A percentile compares a stretch with the other conserved stretches of the same genome.
These are phyloP conservation scores for Spatulosminthurus flaviceps DNA, from an alignment of 2,888 invertebrate genomes.

Conservation along the genomic window DNA sequence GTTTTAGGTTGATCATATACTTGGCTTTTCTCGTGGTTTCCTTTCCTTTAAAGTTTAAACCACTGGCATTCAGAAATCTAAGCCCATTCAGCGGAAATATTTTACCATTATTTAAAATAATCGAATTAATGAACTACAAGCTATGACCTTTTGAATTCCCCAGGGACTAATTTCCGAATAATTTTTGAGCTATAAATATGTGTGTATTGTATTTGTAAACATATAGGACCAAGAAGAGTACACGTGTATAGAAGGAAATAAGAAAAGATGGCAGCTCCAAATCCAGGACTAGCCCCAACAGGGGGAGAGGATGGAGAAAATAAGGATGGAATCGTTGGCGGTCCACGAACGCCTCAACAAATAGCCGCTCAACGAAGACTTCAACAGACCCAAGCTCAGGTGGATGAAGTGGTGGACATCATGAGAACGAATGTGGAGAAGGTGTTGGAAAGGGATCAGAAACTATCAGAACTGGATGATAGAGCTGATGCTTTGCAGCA, in stretches of 20 bases:
- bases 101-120: no score
- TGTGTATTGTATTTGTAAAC: neutral
- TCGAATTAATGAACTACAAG: no score
- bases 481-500: constrained; percentile 94
- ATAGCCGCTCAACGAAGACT: constrained; percentile 83
- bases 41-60: no score
- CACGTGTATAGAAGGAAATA: neutral
- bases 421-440: constrained; percentile 97
- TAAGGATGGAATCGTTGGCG: constrained; percentile 82
- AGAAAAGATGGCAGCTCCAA: constrained; percentile 35
- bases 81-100: no score
- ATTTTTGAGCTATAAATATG: neutral
- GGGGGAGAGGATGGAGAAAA: constrained; percentile 38
- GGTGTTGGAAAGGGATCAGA: constrained; percentile 93
- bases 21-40: no score
- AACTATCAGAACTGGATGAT: constrained; percentile 92
- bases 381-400: constrained; percentile 87
- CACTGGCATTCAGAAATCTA: no score
- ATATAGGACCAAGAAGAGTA: neutral
- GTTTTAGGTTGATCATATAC: no score
- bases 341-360: constrained; percentile 85
- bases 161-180: no score
- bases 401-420: constrained; percentile 88
- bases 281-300: constrained; percentile 42
- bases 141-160: no score